Evolutionary conservation across 1,140 invertebrate genomes (phyloP), one percentile per base, ranked within the genome.

Genomic region (Pseudomyrmex sp.): DNA sequence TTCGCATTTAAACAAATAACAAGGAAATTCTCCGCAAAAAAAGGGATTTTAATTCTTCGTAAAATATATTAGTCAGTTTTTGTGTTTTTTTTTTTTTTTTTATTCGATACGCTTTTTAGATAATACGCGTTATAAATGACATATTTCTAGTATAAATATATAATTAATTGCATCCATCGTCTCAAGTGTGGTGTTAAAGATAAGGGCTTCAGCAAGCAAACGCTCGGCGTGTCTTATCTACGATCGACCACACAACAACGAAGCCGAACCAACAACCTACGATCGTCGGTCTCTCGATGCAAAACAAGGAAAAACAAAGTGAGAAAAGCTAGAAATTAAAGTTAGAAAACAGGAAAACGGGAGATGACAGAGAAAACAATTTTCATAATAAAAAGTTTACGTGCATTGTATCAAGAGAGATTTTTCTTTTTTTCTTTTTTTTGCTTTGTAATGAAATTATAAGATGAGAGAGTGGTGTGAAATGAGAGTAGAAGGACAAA

Each of bases 181-280:
- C 18, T 77, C 23, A 72, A 72, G 44, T 59, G 23, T 12, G 54
- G 54, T 58, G 20, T 72, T 61, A 23, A 48, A 80, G 76, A 80
- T 80, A 80, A 80, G 66, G 46, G 54, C 44, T 59, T 48, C 44
- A 15, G 54, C 44, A 26, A 80, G 56, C 66, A 72, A 68, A 72
- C 54, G 20, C 12, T 26, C 13, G n/a, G 44, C 66, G 76, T 72
- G 76, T 18, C 8, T n/a, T 80, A 80, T 80, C 76, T 80, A 80
- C 44, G 26, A 80, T 80, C 76, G 59, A 72, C 26, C 35, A 12
- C 8, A 50, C 20, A 56, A 50, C 20, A 56, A 48, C 15, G 20
- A 26, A 70, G 18, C 20, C 65, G 18, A 58, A 48, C 7, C 44
- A 72, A 80, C 54, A 48, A 35, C 13, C 35, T 35, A 35, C 35